phyloP scores from a whole-genome alignment of 2,888 invertebrate genomes.

The Eudasyphora cyanicolor region DNA sequence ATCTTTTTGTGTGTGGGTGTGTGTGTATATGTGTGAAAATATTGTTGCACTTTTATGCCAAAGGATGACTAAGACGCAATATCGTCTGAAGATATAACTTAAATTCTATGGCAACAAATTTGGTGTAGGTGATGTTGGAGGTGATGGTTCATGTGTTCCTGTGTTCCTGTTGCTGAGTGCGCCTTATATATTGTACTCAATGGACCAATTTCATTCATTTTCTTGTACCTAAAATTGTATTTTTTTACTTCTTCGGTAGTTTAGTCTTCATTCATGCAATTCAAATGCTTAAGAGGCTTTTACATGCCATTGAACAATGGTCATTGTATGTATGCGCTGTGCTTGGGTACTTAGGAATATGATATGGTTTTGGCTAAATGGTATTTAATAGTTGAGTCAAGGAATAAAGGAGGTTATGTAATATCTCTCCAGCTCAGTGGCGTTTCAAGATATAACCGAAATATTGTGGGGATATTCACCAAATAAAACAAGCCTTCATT shows the following conservation, averaged over 20 bases:
- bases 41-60: constrained; percentile 8
- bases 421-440: not conserved
- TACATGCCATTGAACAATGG: constrained; percentile 32
- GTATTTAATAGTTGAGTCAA: not conserved
- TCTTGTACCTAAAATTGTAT: constrained; percentile 7
- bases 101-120: not conserved
- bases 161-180: too few relatives aligned
- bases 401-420: not conserved
- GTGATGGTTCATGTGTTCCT: too few relatives aligned
- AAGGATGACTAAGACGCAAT: not conserved
- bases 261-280: constrained; percentile 44
- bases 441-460: too few relatives aligned
- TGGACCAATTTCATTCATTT: constrained; percentile 53
- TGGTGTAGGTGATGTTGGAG: not conserved
- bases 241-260: not conserved
- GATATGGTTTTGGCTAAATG: not conserved
- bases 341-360: not conserved
- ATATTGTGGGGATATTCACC: too few relatives aligned
- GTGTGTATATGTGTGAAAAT: too few relatives aligned
- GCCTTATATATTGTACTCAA: constrained; percentile 47
- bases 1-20: not conserved
- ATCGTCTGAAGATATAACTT: not conserved
- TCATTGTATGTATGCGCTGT: not conserved
- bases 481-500: too few relatives aligned
- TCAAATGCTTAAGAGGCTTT: constrained; percentile 47